Evolutionary conservation across 2,888 invertebrate species (phyloP).

Genomic region (Drosophila limbata): DNA sequence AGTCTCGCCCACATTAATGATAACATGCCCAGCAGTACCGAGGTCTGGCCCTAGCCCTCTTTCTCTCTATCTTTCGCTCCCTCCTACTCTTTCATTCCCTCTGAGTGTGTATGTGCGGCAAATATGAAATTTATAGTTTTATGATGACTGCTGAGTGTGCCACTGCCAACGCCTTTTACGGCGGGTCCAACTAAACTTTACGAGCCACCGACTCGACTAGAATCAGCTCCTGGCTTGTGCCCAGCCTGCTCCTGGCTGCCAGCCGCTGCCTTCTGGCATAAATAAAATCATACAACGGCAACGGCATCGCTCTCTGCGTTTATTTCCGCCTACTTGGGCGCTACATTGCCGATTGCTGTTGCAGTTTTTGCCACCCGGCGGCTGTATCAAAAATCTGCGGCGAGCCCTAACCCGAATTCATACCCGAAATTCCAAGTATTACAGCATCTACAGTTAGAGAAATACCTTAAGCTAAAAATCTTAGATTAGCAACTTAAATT

Average conservation of each 20-base stretch:
- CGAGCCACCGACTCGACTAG: slow-evolving; percentile 57
- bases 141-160: slow-evolving; percentile 82
- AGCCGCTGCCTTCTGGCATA: slow-evolving; percentile 57
- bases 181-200: slow-evolving; percentile 78
- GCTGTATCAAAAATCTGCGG: slow-evolving; percentile 62
- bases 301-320: slow-evolving; percentile 41
- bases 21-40: slow-evolving; percentile 59
- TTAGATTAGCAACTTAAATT: neutral
- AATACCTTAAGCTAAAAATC: neutral
- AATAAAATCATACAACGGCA: slow-evolving; percentile 72
- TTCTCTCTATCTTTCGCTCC: neutral
- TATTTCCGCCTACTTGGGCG: slow-evolving; percentile 79
- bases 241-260: slow-evolving; percentile 17
- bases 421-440: slow-evolving; percentile 20
- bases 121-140: slow-evolving; percentile 83
- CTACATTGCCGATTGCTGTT: slow-evolving; percentile 69
- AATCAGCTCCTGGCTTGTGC: slow-evolving; percentile 22
- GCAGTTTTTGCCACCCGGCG: slow-evolving; percentile 34
- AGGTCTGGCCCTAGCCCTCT: slow-evolving; percentile 8
- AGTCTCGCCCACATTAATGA: slow-evolving; percentile 75
- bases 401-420: slow-evolving; percentile 24
- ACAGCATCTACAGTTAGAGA: slow-evolving; percentile 8
- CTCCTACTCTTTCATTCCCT: neutral
- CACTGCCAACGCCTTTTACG: slow-evolving; percentile 78
- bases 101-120: slow-evolving; percentile 58